Evolutionary conservation across 2,113 vertebrate species (phyloP).

Genomic region (Plestiodon gilberti): DNA sequence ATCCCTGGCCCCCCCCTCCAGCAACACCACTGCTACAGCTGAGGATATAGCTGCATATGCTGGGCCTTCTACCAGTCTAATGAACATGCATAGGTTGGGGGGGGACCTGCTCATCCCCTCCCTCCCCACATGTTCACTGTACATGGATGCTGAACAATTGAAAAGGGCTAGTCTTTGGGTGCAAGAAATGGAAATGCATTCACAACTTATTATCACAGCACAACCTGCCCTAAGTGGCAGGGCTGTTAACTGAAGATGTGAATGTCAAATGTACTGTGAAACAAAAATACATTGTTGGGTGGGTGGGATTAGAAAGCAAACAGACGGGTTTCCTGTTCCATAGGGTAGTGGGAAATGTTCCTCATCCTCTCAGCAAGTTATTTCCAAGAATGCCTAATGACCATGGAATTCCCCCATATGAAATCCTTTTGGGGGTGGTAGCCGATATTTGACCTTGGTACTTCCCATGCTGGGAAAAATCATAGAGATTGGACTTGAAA

Average conservation of each 20-base stretch:
- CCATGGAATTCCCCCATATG: background rate
- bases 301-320: background rate
- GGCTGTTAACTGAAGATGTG: background rate
- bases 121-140: too few species aligned
- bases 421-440: background rate
- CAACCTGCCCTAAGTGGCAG: background rate
- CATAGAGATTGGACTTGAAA: background rate
- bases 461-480: conserved; percentile 35
- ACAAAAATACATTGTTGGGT: background rate
- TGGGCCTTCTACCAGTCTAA: too few species aligned
- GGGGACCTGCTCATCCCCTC: too few species aligned
- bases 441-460: conserved; percentile 31
- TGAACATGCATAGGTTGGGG: too few species aligned
- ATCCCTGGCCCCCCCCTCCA: too few species aligned
- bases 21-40: too few species aligned
- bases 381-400: background rate
- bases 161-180: background rate
- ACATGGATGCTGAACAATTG: too few species aligned
- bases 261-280: background rate
- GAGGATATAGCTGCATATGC: too few species aligned
- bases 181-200: background rate
- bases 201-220: too few species aligned
- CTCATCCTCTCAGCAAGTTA: background rate
- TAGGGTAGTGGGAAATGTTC: background rate
- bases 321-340: background rate